phyloP scores from a whole-genome alignment of 2,888 invertebrate species.

The Eretmocerus hayati region DNA sequence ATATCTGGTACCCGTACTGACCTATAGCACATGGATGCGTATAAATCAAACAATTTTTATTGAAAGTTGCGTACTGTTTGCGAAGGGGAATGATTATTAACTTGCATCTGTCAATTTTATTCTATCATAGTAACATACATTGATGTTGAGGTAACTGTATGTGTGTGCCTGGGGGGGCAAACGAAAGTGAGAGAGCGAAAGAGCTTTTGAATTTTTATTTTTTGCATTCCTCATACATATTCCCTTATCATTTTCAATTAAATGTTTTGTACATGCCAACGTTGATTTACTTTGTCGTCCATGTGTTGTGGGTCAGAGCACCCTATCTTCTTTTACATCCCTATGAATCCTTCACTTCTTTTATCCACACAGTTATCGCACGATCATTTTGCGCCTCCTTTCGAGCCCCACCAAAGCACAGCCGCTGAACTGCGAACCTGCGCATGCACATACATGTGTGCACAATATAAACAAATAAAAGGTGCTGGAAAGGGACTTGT shows the following conservation, averaged over 20 bases:
- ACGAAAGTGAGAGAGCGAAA: slow-evolving; percentile 21
- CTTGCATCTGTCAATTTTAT: slow-evolving; percentile 7
- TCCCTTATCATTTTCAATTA: slow-evolving; percentile 5
- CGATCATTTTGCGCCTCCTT: slow-evolving; percentile 18
- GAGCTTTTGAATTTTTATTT: slow-evolving; percentile 14
- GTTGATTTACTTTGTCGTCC: slow-evolving; percentile 39
- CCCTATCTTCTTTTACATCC: slow-evolving; percentile 31
- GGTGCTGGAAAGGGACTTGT: slow-evolving; percentile 20
- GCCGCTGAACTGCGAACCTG: slow-evolving; percentile 17
- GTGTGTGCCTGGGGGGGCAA: slow-evolving; percentile 18
- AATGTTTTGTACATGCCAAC: slow-evolving; percentile 3
- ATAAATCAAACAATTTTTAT: slow-evolving; percentile 29
- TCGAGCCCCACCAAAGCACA: slow-evolving; percentile 22
- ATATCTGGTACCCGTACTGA: slow-evolving; percentile 48
- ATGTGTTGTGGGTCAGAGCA: slow-evolving; percentile 49
- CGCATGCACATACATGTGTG: slow-evolving; percentile 1
- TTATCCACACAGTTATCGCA: slow-evolving; percentile 14
- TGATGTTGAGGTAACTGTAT: slow-evolving; percentile 25
- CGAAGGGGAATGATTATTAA: slow-evolving; percentile 20
- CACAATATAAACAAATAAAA: slow-evolving; percentile 13
- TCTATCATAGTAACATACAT: slow-evolving; percentile 9
- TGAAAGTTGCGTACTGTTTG: slow-evolving; percentile 41
- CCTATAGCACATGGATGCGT: slow-evolving; percentile 48
- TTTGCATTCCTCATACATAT: slow-evolving; percentile 6
- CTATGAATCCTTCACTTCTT: slow-evolving; percentile 15